Percentiles rank a stretch among this genome's conserved stretches.
Conservation (phyloP, 2,797 vertebrate species). For the Cossypha niveicapilla region DNA sequence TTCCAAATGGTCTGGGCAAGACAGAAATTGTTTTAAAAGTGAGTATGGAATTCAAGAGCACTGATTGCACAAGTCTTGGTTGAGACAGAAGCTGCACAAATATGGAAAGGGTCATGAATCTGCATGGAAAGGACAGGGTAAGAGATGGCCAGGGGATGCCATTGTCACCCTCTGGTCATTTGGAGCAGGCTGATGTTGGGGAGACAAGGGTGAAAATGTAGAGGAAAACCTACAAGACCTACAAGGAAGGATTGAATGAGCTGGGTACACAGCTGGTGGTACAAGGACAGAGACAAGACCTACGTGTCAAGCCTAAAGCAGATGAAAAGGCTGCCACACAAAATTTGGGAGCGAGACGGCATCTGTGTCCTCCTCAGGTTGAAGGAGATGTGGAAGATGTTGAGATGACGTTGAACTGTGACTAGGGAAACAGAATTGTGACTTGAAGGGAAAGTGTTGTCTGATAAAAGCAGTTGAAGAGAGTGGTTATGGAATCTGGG, state of each 20-base stretch:
- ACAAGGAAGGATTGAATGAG: neutral
- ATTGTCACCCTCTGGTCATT: accelerated
- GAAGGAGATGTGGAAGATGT: neutral
- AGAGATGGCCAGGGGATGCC: neutral
- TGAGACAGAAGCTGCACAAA: neutral
- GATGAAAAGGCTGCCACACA: neutral
- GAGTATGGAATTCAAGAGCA: neutral
- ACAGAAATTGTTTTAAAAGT: neutral
- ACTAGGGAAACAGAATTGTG: neutral
- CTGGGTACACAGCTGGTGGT: neutral
- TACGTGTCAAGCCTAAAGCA: neutral
- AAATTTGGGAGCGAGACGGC: accelerated
- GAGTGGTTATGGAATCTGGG: neutral
- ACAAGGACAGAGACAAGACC: accelerated
- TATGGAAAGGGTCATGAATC: neutral
- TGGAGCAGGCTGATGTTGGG: neutral
- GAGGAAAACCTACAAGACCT: neutral
- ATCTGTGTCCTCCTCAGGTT: neutral
- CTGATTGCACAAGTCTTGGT: neutral
- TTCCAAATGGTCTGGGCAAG: neutral
- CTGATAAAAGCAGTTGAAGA: neutral
- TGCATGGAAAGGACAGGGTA: accelerated
- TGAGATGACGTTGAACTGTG: neutral
- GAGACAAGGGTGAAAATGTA: neutral
- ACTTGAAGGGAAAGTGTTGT: neutral